phyloP scores from a whole-genome alignment of 2,797 vertebrate species.

The Gymnopithys bicolor region DNA sequence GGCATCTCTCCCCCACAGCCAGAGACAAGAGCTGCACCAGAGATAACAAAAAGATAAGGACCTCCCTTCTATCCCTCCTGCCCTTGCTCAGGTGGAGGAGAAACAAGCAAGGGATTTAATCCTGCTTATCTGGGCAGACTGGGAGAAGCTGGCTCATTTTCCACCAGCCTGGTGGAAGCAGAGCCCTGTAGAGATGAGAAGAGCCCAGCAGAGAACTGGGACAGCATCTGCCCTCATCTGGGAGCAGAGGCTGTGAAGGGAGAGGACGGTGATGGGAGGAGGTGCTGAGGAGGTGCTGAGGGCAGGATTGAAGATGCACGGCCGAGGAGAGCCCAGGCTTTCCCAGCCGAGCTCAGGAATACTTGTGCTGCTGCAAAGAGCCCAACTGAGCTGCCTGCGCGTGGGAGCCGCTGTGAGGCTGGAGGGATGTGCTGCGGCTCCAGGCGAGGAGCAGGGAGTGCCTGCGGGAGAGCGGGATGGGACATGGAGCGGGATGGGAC shows the following conservation, averaged over 20 bases:
- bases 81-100: background rate
- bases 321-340: background rate
- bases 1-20: background rate
- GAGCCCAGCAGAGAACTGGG: background rate
- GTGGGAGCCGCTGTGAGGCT: background rate
- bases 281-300: background rate
- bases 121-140: background rate
- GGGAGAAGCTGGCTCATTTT: background rate
- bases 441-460: background rate
- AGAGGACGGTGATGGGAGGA: background rate
- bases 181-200: background rate
- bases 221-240: background rate
- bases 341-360: background rate
- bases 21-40: background rate
- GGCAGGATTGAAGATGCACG: background rate
- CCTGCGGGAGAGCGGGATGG: too few species aligned
- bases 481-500: too few species aligned
- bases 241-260: background rate
- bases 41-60: conserved; percentile 44
- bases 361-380: background rate
- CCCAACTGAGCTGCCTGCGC: accelerated
- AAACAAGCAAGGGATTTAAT: conserved; percentile 18
- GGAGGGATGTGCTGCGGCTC: background rate
- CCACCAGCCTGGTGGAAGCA: background rate
- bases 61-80: background rate